A percentile compares a stretch with the other conserved stretches of the same genome.
These are phyloP conservation scores for Ecliptopera silaceata DNA, from an alignment of 2,888 invertebrate genomes.

Conservation along the genomic window DNA sequence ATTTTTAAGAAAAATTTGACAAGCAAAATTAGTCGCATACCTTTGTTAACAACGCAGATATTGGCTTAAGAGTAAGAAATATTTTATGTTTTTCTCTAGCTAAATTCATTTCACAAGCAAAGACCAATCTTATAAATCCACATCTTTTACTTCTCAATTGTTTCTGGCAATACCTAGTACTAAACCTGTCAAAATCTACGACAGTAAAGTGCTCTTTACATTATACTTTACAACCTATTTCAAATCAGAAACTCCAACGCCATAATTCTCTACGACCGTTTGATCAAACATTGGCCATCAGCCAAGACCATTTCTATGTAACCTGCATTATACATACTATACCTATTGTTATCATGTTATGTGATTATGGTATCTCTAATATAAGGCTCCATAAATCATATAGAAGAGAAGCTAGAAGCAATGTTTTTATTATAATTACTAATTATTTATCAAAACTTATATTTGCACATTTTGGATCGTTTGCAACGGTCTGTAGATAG, in stretches of 20 bases:
- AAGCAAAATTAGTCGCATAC: no score
- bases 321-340: constrained; percentile 12
- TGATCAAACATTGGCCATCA: constrained; percentile 30
- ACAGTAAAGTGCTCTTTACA: constrained; percentile 10
- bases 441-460: no score
- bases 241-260: constrained; percentile 15
- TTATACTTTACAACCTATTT: constrained; percentile 16
- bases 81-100: no score
- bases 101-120: no score
- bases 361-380: constrained; percentile 10
- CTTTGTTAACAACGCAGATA: no score
- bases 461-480: no score
- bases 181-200: constrained; percentile 4
- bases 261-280: constrained; percentile 21
- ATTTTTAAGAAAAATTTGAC: no score
- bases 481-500: no score
- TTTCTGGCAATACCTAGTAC: not conserved
- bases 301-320: constrained; percentile 20
- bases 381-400: constrained; percentile 16
- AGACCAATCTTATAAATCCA: no score
- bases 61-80: no score
- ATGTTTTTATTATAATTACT: no score
- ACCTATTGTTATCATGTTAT: not conserved
- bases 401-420: constrained; percentile 11
- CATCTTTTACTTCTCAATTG: not conserved